A percentile compares a stretch with the other conserved stretches of the same genome.
Conservation (phyloP, 2,888 invertebrate species). For the Cephus runcator region DNA sequence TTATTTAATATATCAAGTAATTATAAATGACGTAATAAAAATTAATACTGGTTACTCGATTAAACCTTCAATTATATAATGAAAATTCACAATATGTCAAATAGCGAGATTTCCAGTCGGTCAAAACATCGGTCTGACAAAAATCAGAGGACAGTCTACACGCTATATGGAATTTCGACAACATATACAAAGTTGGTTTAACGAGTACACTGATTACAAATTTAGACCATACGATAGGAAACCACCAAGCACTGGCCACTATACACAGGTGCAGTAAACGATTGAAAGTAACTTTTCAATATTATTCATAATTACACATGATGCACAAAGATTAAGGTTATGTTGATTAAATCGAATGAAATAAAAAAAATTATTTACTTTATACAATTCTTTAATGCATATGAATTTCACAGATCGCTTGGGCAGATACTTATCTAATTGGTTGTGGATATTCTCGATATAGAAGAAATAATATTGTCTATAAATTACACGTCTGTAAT, state of each 20-base stretch:
- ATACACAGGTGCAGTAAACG: constrained; percentile 48
- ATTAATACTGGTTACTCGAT: background rate
- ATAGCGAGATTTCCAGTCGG: constrained; percentile 63
- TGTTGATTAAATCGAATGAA: too few species aligned
- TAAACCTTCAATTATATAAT: background rate
- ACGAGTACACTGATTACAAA: constrained; percentile 49
- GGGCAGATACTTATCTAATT: constrained; percentile 67
- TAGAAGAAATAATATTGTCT: constrained; percentile 52
- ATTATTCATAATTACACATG: too few species aligned
- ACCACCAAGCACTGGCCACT: constrained; percentile 24
- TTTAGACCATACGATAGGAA: constrained; percentile 19
- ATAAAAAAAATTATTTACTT: too few species aligned
- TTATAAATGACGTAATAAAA: background rate
- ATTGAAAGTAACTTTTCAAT: too few species aligned
- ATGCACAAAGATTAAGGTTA: too few species aligned
- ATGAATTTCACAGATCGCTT: constrained; percentile 61
- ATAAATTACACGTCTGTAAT: constrained; percentile 63
- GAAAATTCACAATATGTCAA: background rate
- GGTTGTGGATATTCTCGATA: constrained; percentile 69
- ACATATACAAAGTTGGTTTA: constrained; percentile 57
- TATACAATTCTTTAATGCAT: too few species aligned
- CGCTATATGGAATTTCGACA: constrained; percentile 46
- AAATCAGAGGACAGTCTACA: constrained; percentile 45
- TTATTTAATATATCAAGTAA: background rate
- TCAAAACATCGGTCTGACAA: constrained; percentile 62